These are phyloP conservation scores for Conopomorpha cramerella DNA, from an alignment of 1,140 invertebrate genomes.

Conservation along the genomic window DNA sequence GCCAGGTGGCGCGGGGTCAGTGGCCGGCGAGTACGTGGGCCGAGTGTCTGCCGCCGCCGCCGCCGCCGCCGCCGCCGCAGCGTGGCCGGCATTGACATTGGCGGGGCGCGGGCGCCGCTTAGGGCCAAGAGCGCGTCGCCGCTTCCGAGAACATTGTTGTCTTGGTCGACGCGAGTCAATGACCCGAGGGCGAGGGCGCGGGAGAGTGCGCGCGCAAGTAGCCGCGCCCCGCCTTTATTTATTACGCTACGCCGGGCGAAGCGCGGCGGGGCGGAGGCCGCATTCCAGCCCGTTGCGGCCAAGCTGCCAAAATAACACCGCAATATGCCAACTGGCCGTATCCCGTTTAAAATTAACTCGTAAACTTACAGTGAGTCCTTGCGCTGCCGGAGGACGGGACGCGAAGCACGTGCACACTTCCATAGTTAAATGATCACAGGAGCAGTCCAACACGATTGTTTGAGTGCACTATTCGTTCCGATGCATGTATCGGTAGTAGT, in stretches of 20 bases:
- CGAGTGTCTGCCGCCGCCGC: constrained; percentile 1
- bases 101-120: constrained; percentile 12
- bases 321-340: too few species aligned
- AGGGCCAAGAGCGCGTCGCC: constrained; percentile 25
- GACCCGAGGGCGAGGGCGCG: constrained; percentile 45
- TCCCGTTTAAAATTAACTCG: too few species aligned
- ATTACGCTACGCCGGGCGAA: constrained; percentile 53
- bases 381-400: too few species aligned
- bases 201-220: constrained; percentile 53
- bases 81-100: constrained; percentile 50
- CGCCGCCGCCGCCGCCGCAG: constrained; percentile 13
- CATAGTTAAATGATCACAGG: too few species aligned
- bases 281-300: constrained; percentile 26
- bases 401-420: constrained; percentile 28
- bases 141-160: constrained; percentile 27
- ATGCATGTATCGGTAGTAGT: too few species aligned
- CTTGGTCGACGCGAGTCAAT: constrained; percentile 41
- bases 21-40: constrained; percentile 18
- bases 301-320: not conserved
- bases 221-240: constrained; percentile 56
- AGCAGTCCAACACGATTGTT: too few species aligned
- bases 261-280: constrained; percentile 51
- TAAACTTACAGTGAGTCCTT: too few species aligned
- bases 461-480: too few species aligned
- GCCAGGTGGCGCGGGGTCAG: constrained; percentile 12